Evolutionary conservation across 2,888 invertebrate genomes (phyloP), one percentile per base, ranked within the genome.

Genomic region (Acleris holmiana): DNA sequence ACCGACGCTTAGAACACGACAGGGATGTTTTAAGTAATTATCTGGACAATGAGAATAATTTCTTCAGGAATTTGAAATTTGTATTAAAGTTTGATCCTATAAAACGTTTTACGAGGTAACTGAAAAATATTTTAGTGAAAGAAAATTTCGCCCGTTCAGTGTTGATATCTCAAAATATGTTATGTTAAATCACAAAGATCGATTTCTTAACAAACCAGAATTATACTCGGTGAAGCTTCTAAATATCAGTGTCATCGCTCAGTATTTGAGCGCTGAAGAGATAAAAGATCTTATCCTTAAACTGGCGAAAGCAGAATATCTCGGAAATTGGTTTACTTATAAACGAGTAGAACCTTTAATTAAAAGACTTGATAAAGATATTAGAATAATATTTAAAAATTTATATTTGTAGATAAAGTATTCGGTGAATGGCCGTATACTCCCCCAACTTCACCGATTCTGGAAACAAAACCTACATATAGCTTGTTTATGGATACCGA

Each of bases 281-380:
- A 40, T 46, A 4, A 57, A 47, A 47, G 63, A 57, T 4, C 35
- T 57, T 25, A 23, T 63, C n/a, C 4, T 63, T 23, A 63, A 63
- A 57, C 40, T 63, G 19, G 63, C 63, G 35, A 50, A 51, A 50
- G 57, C 63, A 6, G 57, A 50, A n/a, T 63, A 51, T 23, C 23
- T 63, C 13, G 18, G 21, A 23, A 23, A 40, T 18, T 63, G 63
- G 63, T 63, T 63, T 46, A 57, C 35, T 0, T 63, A 63, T 51
- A 35, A 63, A 35, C 35, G 18, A 1, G 63, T 57, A 40, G 63
- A 63, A 15, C 63, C 57, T n/a, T 19, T 63, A 15, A 63, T 63
- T 15, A 51, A 51, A 57, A 51, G 57, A 19, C 57, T 63, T 35
- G 18, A 47, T 51, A 57, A 57, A 10, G 35, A 57, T 0, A 57